phyloP scores from a whole-genome alignment of 2,797 vertebrate species.

The Synanceia verrucosa region DNA sequence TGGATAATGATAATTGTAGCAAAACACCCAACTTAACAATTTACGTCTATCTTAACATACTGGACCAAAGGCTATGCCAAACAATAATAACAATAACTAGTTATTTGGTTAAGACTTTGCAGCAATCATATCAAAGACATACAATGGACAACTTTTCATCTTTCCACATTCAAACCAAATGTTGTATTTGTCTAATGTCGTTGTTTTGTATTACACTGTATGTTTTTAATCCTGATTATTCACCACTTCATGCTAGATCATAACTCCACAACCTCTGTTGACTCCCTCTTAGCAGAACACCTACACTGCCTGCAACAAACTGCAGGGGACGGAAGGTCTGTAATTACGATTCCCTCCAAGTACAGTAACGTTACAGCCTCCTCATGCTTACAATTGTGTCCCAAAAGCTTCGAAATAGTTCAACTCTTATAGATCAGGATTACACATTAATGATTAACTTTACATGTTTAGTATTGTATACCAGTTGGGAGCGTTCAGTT shows the following conservation, averaged over 20 bases:
- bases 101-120: not conserved
- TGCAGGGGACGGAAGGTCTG: slow-evolving; percentile 12
- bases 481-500: not conserved
- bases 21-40: not conserved
- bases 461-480: not conserved
- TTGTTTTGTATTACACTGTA: not conserved
- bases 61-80: not conserved
- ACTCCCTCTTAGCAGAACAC: not conserved
- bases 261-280: not conserved
- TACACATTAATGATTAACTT: not conserved
- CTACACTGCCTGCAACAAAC: not conserved
- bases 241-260: not conserved
- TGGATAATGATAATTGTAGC: not conserved
- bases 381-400: slow-evolving; percentile 5
- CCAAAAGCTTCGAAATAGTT: not conserved
- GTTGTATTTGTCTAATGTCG: not conserved
- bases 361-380: not conserved
- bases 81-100: not conserved
- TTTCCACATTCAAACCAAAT: slow-evolving; percentile 23
- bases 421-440: not conserved
- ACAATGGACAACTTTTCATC: slow-evolving; percentile 1
- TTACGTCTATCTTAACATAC: not conserved
- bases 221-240: not conserved
- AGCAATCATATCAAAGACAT: slow-evolving; percentile 4
- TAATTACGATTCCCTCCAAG: slow-evolving; percentile 26